These are phyloP conservation scores for Buceros bicornis DNA, from an alignment of 2,797 vertebrate genomes.

Conservation along the genomic window DNA sequence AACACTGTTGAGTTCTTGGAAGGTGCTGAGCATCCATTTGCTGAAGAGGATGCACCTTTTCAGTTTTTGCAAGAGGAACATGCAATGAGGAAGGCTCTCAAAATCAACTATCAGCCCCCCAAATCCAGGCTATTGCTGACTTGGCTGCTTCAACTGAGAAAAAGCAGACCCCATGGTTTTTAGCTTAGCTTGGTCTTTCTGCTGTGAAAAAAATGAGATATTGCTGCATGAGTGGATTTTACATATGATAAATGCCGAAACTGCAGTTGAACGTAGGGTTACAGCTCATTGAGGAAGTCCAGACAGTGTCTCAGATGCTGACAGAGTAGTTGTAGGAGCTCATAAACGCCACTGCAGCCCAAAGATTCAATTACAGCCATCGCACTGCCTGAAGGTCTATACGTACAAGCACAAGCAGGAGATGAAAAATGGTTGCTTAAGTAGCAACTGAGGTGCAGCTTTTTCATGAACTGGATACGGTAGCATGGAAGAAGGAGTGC, in stretches of 20 bases:
- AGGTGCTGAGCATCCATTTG: neutral
- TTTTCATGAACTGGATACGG: neutral
- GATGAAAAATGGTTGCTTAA: constrained; percentile 42
- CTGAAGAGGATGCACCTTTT: neutral
- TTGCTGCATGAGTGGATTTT: neutral
- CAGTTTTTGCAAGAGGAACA: neutral
- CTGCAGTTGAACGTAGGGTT: constrained; percentile 28
- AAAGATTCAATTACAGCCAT: constrained; percentile 57
- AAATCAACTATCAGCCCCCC: neutral
- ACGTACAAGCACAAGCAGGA: neutral
- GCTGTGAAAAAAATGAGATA: neutral
- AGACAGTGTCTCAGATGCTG: constrained; percentile 48
- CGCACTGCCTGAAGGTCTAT: neutral
- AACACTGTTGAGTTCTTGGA: neutral
- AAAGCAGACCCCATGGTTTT: neutral
- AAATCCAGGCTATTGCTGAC: neutral
- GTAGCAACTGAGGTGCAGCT: neutral
- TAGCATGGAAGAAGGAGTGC: neutral
- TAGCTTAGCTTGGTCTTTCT: constrained; percentile 46
- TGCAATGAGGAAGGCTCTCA: neutral
- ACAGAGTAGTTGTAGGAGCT: constrained; percentile 49
- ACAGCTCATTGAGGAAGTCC: constrained; percentile 48
- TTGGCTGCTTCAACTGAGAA: constrained; percentile 7
- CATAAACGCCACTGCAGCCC: constrained; percentile 62
- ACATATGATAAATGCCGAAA: neutral